Evolutionary conservation across 2,797 vertebrate genomes (phyloP), one percentile per base, ranked within the genome.

Genomic region (Melanotaenia pygmaea): DNA sequence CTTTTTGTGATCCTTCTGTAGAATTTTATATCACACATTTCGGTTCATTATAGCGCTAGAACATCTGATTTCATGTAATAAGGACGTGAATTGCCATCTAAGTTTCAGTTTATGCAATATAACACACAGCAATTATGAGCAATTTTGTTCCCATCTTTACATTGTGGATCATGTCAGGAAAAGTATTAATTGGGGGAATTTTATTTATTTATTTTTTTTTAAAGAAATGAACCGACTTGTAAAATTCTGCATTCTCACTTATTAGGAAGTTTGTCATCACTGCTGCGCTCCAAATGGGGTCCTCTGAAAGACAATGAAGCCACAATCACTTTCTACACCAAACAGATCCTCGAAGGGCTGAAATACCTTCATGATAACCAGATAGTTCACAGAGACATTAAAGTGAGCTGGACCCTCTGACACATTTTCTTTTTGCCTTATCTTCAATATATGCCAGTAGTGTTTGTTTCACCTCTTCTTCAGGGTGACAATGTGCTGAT

Each of bases 401-500:
- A 98, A 94, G 97, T 96, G 64, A 91, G 67, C 28, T 50, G 2
- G 59, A 26, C 18, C 35, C 8, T 10, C 7, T 37, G 11, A 3
- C 14, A 32, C 9, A 30, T 0, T 11, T 20, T 5, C 65, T 20
- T 38, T 9, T 1, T 24, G 40, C 10, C 38, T 38, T 61, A 11
- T 67, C 37, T 35, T 5, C 53, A 13, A 22, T 45, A n/a, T 62
- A 1, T 1, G 4, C 10, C 28, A 0, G 12, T 47, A n/a, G 4
- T 37, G 14, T 13, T 59, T 18, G 14, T 53, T 34, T 22, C 68
- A 1, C 81, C 24, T 82, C 54, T 87, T 4, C 71, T 81, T n/a
- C 88, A 98, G 97, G 97, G 97, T 0, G 97, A 98, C 90, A 98
- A 98, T 3, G 95, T 98, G 10, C 81, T 98, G 77, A 96, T 98